Percentiles rank a stretch among this genome's conserved stretches.
Conservation (phyloP, 2,113 vertebrate species). For the Ceyx cyanopectus region DNA sequence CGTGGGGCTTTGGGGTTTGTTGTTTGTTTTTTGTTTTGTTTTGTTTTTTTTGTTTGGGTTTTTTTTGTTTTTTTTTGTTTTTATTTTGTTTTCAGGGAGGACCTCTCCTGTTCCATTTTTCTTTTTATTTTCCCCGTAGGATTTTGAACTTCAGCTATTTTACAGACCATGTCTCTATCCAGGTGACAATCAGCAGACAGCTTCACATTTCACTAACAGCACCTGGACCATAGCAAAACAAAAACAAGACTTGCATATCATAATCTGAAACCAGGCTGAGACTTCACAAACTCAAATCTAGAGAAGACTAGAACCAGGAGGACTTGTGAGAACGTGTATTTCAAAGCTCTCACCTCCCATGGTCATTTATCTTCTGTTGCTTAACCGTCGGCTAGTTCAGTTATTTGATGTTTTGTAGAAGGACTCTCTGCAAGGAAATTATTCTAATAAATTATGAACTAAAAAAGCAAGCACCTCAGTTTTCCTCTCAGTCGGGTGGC, state of each 20-base stretch:
- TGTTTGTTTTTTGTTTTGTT: no score
- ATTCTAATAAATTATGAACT: not conserved
- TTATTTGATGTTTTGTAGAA: not conserved
- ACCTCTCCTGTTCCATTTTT: not conserved
- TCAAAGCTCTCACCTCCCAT: not conserved
- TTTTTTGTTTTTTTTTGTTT: not conserved
- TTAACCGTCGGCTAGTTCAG: fast-evolving
- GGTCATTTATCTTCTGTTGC: not conserved
- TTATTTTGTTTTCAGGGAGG: not conserved
- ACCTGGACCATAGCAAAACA: not conserved
- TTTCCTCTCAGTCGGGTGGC: not conserved
- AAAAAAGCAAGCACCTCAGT: not conserved
- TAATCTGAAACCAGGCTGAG: not conserved
- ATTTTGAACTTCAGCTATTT: not conserved
- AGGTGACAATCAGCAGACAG: not conserved
- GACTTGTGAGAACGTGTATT: not conserved
- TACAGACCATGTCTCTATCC: not conserved
- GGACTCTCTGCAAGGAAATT: not conserved
- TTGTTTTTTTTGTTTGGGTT: not conserved
- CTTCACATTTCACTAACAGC: not conserved
- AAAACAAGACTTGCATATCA: fast-evolving
- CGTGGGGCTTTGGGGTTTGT: not conserved
- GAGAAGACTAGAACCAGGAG: not conserved
- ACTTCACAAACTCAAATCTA: conserved; percentile 5
- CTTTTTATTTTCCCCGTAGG: not conserved